Evolutionary conservation across 2,797 vertebrate genomes (phyloP), one percentile per base, ranked within the genome.

Genomic region (Amblyraja radiata): DNA sequence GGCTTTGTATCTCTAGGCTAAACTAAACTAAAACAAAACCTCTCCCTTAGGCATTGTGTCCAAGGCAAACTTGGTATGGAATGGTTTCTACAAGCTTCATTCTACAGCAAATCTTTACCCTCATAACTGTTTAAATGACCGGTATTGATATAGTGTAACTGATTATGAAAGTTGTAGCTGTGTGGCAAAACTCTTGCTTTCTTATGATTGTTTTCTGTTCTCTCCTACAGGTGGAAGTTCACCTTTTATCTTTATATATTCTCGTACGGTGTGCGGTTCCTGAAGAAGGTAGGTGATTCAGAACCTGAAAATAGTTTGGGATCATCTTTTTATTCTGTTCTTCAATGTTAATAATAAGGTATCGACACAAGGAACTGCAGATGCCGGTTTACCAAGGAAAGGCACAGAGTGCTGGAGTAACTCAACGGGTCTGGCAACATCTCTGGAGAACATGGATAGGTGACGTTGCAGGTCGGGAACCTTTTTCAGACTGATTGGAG

Each of bases 221-320:
- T 95, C 71, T 94, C 94, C 95, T 96, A 93, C 96, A 99, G 99
- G 98, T 99, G 99, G 99, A 97, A 97, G 96, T 99, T 99, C 96
- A 98, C 98, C 46, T 99, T 99, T 97, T 98, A 97, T 95, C 97
- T 99, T 92, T 99, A 99, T 95, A 97, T 99, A 95, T 99, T 99
- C 96, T 98, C 97, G 93, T 99, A 99, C 32, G 99, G 99, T 95
- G 97, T 98, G 88, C 97, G 98, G 94, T 98, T 98, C 95, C 97
- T 99, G 94, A 99, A 99, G 97, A 99, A 99, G 98, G 99, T 99
- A 97, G 94, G 97, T 46, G 71, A 32, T 39, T 39, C 36, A 93
- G 8, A 36, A 61, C 58, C 3, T 81, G 78, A 2, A 78, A 81
- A 77, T 23, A 78, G 2, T 32, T 93, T 77, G 61, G 74, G 23